Evolutionary conservation across 2,113 vertebrate genomes (phyloP).

Genomic region (Nothoprocta pentlandii): DNA sequence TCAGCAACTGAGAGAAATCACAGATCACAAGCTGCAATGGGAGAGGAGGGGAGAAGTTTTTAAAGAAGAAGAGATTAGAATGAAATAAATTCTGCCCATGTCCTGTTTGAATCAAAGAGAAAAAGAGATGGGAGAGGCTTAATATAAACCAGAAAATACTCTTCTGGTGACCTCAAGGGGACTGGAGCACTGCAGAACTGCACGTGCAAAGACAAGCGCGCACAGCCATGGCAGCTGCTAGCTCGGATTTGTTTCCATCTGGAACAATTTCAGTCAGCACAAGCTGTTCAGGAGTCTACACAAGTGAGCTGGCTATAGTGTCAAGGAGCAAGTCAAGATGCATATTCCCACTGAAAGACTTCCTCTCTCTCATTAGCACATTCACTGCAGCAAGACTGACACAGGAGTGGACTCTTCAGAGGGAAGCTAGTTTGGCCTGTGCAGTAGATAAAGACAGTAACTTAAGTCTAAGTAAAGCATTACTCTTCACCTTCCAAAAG

Average conservation of each 20-base stretch:
- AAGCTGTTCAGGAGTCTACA: neutral
- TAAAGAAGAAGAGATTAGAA: neutral
- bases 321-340: neutral
- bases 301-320: neutral
- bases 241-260: neutral
- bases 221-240: neutral
- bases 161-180: neutral
- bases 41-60: too few species aligned
- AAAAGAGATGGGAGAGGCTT: rapidly evolving
- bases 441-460: neutral
- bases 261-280: neutral
- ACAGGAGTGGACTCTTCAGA: neutral
- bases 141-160: neutral
- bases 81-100: neutral
- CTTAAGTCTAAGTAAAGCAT: neutral
- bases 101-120: neutral
- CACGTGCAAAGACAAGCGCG: neutral
- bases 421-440: neutral
- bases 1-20: neutral
- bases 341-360: neutral
- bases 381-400: neutral
- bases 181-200: neutral
- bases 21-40: neutral
- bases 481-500: neutral
- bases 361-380: neutral